Evolutionary conservation across 2,888 invertebrate species (phyloP), one percentile per base, ranked within the genome.

Genomic region (Cancer borealis): DNA sequence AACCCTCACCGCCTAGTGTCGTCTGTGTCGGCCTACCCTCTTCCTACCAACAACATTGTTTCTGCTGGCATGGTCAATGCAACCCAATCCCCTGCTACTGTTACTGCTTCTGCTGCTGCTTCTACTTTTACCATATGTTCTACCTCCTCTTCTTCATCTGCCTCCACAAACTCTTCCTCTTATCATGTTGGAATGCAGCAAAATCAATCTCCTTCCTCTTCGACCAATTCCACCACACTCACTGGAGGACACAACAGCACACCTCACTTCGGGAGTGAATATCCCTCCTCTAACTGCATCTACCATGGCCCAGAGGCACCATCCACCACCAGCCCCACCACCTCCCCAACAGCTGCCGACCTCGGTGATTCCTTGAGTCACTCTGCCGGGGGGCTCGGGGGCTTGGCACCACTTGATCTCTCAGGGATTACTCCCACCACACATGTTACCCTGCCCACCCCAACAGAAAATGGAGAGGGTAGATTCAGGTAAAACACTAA

Each of bases 1-100:
- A 94, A 92, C 66, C 66, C 79, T 90, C 84, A 90, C 46, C 95
- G 95, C 93, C 73, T 95, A 60, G 95, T 95, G 88, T 89, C 91
- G 88, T 95, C 95, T 87, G 95, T 95, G 84, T 95, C 95, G 21
- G 95, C 95, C 39, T 95, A 93, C 79, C 95, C 95, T 73, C 92
- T 95, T n/a, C 88, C 93, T 60, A 94, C 60, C 88, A 92, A 92
- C 89, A 94, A 92, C 94, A 84, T 84, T 84, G 54, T 92, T 79
- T 91, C 94, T 60, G 60, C 91, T 84, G 87, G 89, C 92, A 93
- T 88, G 49, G 39, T 87, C 49, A 91, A 66, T 92, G 66, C 94
- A 88, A 88, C 89, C 79, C 93, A 92, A 49, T 60, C 88, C 39
- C 93, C 93, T 91, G 87, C 93, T 73, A 17, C 89, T 49, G 49